phyloP scores from a whole-genome alignment of 2,888 invertebrate species.

The Aphidoletes aphidimyza region DNA sequence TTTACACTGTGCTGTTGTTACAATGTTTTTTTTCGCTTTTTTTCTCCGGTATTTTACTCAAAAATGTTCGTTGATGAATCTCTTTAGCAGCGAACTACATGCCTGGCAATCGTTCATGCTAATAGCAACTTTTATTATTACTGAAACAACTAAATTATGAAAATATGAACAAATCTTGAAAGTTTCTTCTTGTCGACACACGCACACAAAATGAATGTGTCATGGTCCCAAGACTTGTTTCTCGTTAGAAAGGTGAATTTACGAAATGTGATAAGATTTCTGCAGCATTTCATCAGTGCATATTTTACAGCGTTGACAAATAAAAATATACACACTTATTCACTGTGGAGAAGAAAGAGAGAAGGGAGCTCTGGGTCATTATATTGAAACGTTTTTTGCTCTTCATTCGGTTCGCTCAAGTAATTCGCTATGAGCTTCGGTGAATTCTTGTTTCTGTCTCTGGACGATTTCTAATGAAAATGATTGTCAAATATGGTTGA shows the following conservation, averaged over 20 bases:
- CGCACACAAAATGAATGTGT: not conserved
- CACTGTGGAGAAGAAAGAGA: too few species aligned
- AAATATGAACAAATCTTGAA: constrained; percentile 37
- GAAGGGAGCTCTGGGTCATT: not conserved
- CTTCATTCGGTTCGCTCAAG: not conserved
- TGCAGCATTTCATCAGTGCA: constrained; percentile 1
- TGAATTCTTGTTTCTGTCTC: not conserved
- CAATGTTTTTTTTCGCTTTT: not conserved
- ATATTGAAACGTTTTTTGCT: not conserved
- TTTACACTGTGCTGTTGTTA: not conserved
- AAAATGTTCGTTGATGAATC: constrained; percentile 37
- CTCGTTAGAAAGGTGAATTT: not conserved
- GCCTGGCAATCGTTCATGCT: not conserved
- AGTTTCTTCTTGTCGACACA: not conserved
- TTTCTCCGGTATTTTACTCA: not conserved
- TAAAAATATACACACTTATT: too few species aligned
- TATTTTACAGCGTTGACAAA: not conserved
- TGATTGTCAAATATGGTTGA: not conserved
- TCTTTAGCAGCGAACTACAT: not conserved
- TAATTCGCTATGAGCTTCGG: too few species aligned
- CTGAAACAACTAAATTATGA: constrained; percentile 24
- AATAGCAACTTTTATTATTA: constrained; percentile 10
- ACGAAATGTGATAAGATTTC: not conserved
- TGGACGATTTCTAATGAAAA: not conserved
- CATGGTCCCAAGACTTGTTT: not conserved